phyloP scores from a whole-genome alignment of 2,888 invertebrate genomes.

The Celastrina argiolus region DNA sequence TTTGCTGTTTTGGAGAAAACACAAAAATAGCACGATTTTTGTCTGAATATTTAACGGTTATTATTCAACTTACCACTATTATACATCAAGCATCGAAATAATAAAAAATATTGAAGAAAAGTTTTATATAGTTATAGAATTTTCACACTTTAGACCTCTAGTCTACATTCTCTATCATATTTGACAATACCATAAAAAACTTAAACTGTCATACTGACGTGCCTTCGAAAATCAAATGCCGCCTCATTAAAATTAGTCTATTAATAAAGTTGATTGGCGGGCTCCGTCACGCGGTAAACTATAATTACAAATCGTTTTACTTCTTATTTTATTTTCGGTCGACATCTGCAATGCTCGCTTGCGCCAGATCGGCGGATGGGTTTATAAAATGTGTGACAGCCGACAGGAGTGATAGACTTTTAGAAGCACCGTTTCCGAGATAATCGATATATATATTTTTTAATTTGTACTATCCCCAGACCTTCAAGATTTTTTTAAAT shows the following conservation, averaged over 20 bases:
- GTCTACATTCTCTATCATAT: not conserved
- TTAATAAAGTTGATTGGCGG: constrained; percentile 3
- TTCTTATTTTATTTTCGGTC: constrained; percentile 47
- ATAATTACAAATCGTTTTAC: constrained; percentile 17
- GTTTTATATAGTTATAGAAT: too few species aligned
- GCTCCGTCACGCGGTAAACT: constrained; percentile 14
- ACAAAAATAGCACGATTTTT: too few species aligned
- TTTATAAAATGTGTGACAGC: constrained; percentile 21
- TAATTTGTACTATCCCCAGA: too few species aligned
- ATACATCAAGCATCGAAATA: too few species aligned
- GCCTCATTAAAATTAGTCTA: not conserved
- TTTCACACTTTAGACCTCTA: not conserved
- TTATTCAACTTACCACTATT: too few species aligned
- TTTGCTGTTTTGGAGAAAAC: too few species aligned
- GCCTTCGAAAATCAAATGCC: constrained; percentile 8
- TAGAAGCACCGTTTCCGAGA: too few species aligned
- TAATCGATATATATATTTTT: too few species aligned
- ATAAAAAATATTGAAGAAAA: too few species aligned
- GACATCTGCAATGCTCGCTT: constrained; percentile 52
- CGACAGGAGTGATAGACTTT: too few species aligned
- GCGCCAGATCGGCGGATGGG: constrained; percentile 28
- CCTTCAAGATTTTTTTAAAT: too few species aligned
- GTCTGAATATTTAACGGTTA: too few species aligned
- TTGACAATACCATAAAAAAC: constrained; percentile 11
- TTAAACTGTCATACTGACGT: constrained; percentile 6